Evolutionary conservation across 2,113 vertebrate species (phyloP), one percentile per base, ranked within the genome.

Genomic region (Hypomesus transpacificus): DNA sequence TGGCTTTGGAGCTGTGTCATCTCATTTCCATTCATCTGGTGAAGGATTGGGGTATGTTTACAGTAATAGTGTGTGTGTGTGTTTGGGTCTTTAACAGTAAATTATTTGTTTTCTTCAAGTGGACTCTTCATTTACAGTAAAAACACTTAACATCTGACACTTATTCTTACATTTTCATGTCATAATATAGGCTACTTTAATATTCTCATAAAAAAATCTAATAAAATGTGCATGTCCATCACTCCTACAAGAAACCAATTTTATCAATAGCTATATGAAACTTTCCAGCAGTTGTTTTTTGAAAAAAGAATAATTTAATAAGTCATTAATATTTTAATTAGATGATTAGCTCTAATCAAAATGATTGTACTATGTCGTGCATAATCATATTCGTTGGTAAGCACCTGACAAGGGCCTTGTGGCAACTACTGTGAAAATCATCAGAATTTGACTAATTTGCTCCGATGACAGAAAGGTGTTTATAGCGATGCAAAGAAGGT

Each of bases 401-500:
- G 64, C 61, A 76, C 54, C 64, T 69, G 69, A 68, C 66, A 61
- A 34, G 18, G 16, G 60, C 61, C 57, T n/a, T 20, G 58, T 53
- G 61, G 72, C 65, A 69, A 69, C 66, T 64, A 64, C 16, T 21
- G 58, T 68, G 62, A 76, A 78, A 80, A 68, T 70, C 22, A 65
- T 74, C 74, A 46, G 74, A 71, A 80, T 83, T 66, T 73, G 24
- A 51, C 79, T 68, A 67, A 78, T 62, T 61, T 77, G 70, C 75
- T 76, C 66, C 16, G n/a, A 14, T 66, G 64, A 70, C 28, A 24
- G 63, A 34, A 50, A 59, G 46, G 70, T 20, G 69, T 18, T 76
- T 64, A 31, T 39, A 7, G 9, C 68, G 39, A 22, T 14, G 17
- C 39, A 14, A 11, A 20, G 52, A 56, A 34, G 65, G 70, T 73